These are phyloP conservation scores for Atethmia centrago DNA, from an alignment of 2,888 invertebrate genomes.

Conservation along the genomic window DNA sequence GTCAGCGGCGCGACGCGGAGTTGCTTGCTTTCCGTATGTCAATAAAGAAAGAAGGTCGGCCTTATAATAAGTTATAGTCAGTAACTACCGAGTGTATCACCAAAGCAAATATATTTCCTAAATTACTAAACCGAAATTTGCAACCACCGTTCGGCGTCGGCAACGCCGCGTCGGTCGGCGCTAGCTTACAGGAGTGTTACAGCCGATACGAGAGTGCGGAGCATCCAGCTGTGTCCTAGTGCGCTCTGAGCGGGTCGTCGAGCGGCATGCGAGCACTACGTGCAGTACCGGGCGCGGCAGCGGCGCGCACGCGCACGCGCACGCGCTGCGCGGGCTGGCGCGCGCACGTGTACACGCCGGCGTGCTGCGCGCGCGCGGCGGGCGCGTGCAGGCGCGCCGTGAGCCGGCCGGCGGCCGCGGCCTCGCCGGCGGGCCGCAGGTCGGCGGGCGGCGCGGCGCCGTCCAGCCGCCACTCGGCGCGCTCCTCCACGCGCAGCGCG, in stretches of 20 bases:
- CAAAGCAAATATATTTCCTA: neutral
- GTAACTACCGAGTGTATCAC: neutral
- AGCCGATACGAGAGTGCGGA: neutral
- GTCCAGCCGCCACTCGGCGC: constrained; percentile 76
- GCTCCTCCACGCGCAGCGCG: constrained; percentile 79
- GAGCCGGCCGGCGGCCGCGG: constrained; percentile 69
- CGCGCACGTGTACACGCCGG: constrained; percentile 81
- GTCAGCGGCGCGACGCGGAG: neutral
- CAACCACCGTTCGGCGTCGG: neutral
- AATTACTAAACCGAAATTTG: neutral
- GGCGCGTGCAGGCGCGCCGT: constrained; percentile 75
- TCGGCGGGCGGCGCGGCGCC: constrained; percentile 76
- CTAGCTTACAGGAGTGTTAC: constrained; percentile 13
- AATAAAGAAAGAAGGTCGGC: neutral
- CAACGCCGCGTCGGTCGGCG: neutral
- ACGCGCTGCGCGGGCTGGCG: constrained; percentile 72
- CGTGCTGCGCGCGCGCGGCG: constrained; percentile 75
- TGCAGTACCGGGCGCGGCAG: constrained; percentile 60
- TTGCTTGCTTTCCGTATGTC: neutral
- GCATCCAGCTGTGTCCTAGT: neutral
- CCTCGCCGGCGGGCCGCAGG: constrained; percentile 75
- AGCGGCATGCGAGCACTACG: constrained; percentile 57
- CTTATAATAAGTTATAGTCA: neutral
- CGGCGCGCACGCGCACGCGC: constrained; percentile 73
- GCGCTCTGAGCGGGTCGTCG: constrained; percentile 28